These are phyloP conservation scores for Tokudaia muenninki DNA, from an alignment of 2,797 vertebrate species.

Conservation along the genomic window DNA sequence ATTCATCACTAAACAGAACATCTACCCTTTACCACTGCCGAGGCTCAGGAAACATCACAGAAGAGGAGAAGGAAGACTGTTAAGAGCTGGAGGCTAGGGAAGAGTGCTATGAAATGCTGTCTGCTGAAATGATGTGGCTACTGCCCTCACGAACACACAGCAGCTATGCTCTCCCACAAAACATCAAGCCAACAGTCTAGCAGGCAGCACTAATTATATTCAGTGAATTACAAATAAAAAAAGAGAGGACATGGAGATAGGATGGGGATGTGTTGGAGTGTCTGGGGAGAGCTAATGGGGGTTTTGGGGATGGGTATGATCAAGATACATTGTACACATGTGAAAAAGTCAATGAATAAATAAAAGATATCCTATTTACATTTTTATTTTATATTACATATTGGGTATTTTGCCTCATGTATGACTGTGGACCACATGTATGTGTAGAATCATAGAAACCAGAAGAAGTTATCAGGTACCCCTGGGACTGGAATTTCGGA, in stretches of 20 bases:
- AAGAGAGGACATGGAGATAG: neutral
- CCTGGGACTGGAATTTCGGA: no score
- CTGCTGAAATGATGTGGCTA: neutral
- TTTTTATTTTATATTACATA: neutral
- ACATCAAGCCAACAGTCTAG: no score
- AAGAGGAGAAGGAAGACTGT: neutral
- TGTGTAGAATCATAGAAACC: neutral
- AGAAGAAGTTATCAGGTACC: neutral
- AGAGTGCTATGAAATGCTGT: no score
- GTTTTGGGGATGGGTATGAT: neutral
- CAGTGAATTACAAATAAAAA: neutral
- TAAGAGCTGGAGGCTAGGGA: neutral
- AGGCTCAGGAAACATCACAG: neutral
- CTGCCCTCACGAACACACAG: neutral
- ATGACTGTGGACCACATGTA: neutral
- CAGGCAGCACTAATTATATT: neutral
- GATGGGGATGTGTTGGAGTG: neutral
- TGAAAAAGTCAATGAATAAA: neutral
- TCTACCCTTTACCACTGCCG: neutral
- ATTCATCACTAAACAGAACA: neutral
- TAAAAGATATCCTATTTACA: neutral
- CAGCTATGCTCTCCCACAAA: neutral
- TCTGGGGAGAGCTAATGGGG: neutral
- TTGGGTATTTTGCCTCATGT: neutral
- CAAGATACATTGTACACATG: neutral